phyloP scores from a whole-genome alignment of 2,888 invertebrate species.

The Deilephila elpenor region DNA sequence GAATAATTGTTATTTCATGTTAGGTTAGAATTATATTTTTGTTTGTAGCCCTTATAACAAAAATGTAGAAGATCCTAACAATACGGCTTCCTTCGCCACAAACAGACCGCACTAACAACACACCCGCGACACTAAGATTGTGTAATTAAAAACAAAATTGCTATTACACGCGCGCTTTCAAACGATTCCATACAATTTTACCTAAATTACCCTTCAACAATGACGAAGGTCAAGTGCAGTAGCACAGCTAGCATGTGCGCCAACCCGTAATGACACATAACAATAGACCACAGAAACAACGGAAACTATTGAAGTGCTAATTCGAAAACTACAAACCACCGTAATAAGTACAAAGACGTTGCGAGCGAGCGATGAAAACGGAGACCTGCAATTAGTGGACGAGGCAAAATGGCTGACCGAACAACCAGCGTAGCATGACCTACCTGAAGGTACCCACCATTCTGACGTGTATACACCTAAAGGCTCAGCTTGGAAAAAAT shows the following conservation, averaged over 20 bases:
- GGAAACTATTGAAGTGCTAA: constrained; percentile 80
- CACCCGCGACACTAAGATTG: not conserved
- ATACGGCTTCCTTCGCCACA: not conserved
- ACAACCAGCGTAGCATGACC: constrained; percentile 49
- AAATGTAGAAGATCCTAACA: not conserved
- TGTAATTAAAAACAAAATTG: not conserved
- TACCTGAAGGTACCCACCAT: constrained; percentile 30
- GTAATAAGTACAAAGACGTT: constrained; percentile 76
- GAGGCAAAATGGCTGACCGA: constrained; percentile 81
- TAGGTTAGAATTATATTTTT: too few species aligned
- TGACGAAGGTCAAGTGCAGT: constrained; percentile 36
- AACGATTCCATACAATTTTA: constrained; percentile 11
- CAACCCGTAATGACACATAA: constrained; percentile 61
- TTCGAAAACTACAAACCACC: constrained; percentile 82
- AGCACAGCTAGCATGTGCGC: constrained; percentile 48
- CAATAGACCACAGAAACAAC: constrained; percentile 70
- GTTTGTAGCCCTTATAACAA: too few species aligned
- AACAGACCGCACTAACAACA: not conserved
- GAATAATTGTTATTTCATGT: too few species aligned
- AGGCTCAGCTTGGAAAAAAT: constrained; percentile 43
- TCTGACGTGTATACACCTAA: constrained; percentile 30
- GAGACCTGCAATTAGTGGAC: constrained; percentile 76
- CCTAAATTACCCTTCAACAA: constrained; percentile 19
- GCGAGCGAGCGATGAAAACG: constrained; percentile 74
- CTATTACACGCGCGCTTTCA: constrained; percentile 20